A percentile compares a stretch with the other conserved stretches of the same genome.
phyloP scores from a whole-genome alignment of 2,797 vertebrate genomes.

The Fratercula arctica region DNA sequence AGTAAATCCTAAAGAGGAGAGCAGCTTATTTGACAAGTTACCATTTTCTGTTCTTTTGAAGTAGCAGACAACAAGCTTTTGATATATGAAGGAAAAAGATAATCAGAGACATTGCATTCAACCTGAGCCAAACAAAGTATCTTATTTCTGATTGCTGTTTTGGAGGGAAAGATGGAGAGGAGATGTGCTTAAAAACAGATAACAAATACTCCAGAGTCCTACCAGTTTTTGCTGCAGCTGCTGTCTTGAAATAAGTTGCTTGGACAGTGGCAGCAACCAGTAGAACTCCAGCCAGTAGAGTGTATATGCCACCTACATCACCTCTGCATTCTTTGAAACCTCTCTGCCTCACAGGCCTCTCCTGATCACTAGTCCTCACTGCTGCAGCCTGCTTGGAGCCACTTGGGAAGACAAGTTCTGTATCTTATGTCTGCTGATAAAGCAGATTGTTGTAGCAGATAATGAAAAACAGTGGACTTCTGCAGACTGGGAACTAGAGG shows the following conservation, averaged over 20 bases:
- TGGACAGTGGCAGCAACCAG: neutral
- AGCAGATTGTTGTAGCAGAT: neutral
- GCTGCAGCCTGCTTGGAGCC: neutral
- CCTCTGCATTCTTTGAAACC: neutral
- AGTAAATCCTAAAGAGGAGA: slow-evolving; percentile 35
- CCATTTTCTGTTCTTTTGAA: neutral
- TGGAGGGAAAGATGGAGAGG: neutral
- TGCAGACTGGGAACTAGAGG: neutral
- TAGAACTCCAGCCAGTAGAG: neutral
- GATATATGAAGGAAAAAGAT: neutral
- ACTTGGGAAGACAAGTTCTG: neutral
- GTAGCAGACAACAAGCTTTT: neutral
- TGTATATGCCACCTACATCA: neutral
- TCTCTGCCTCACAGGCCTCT: neutral
- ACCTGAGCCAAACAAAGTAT: neutral
- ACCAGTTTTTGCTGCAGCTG: neutral
- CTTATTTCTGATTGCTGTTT: neutral
- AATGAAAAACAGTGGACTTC: neutral
- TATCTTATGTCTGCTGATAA: neutral
- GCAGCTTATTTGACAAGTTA: neutral
- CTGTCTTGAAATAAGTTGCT: slow-evolving; percentile 22
- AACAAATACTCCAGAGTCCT: neutral
- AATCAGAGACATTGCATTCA: neutral
- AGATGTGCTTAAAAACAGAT: neutral
- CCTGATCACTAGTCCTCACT: neutral